Base-by-base conservation (phyloP, 2,888 invertebrate species). In the Thalpophila matura region DNA sequence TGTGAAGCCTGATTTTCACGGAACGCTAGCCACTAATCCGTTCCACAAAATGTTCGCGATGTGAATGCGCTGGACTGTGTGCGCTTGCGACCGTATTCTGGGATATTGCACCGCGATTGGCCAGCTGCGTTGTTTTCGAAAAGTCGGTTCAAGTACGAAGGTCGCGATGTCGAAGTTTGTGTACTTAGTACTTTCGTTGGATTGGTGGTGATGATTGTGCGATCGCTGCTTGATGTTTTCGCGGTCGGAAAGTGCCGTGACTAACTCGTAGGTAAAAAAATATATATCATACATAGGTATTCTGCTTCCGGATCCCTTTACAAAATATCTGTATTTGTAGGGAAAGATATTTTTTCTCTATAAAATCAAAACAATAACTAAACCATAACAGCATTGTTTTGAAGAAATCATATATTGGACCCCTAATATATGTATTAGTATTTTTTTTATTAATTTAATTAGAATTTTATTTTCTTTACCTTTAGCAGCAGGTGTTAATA, bases 1-100 rank as follows among this genome's bases (percentile, higher is more conserved):
- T 89, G 37, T 63, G 84, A 86, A 88, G 88, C 86, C 89, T 85
- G 89, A 63, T 91, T 93, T 93, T 91, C 91, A 94, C 92, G 93
- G 90, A 89, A 92, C 89, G 81, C 81, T 91, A 91, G 73, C 40
- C 80, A 81, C 84, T 89, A 87, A 90, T 90, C 88, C 89, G 91
- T 87, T 87, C 87, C 84, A 87, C 87, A 87, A 91, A 91, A 82
- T 89, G 84, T 75, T 80, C 66, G 75, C 81, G 65, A 62, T 68
- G 66, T 55, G 76, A 85, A 78, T 84, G 83, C 72, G 78, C 77
- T 60, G 46, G 69, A 37, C 69, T 66, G 80, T 75, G 74, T 81
- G 81, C 81, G 79, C 75, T 61, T 56, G 73, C 79, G 75, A 75
- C 69, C 82, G 77, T 83, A 80, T 84, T 86, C 84, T 84, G 82